phyloP scores from a whole-genome alignment of 2,113 vertebrate genomes.

The Excalfactoria chinensis region DNA sequence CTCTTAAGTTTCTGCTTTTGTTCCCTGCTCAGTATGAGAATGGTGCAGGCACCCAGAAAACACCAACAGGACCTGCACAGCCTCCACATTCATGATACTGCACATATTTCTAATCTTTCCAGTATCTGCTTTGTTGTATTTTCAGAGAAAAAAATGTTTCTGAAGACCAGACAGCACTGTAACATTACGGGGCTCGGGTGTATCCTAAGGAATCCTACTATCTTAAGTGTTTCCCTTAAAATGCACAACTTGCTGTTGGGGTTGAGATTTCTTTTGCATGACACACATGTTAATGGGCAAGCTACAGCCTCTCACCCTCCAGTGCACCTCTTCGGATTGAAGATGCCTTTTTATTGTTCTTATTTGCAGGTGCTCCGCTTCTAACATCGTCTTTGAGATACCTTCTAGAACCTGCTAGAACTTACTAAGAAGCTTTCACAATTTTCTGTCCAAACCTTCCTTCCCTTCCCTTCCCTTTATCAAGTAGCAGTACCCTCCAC shows the following conservation, averaged over 20 bases:
- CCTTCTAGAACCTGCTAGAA: neutral
- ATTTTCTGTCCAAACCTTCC: neutral
- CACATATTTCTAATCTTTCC: neutral
- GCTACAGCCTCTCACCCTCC: neutral
- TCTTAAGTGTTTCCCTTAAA: neutral
- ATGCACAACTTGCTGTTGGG: neutral
- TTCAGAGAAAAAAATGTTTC: neutral
- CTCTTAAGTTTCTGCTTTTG: neutral
- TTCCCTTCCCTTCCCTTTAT: neutral
- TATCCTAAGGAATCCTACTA: neutral
- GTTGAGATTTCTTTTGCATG: neutral
- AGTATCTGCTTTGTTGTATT: neutral
- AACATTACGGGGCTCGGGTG: fast-evolving
- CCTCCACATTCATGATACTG: neutral
- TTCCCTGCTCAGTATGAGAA: neutral
- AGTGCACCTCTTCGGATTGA: neutral
- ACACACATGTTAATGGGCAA: neutral
- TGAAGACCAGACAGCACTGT: neutral
- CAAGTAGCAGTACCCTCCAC: neutral
- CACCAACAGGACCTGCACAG: neutral
- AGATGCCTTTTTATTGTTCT: neutral
- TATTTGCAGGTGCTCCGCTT: neutral
- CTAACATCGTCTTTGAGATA: neutral
- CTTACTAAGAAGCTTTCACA: neutral
- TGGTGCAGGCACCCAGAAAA: neutral